A percentile compares a stretch with the other conserved stretches of the same genome.
Conservation (phyloP, 2,113 vertebrate genomes). For the Xenus cinereus region DNA sequence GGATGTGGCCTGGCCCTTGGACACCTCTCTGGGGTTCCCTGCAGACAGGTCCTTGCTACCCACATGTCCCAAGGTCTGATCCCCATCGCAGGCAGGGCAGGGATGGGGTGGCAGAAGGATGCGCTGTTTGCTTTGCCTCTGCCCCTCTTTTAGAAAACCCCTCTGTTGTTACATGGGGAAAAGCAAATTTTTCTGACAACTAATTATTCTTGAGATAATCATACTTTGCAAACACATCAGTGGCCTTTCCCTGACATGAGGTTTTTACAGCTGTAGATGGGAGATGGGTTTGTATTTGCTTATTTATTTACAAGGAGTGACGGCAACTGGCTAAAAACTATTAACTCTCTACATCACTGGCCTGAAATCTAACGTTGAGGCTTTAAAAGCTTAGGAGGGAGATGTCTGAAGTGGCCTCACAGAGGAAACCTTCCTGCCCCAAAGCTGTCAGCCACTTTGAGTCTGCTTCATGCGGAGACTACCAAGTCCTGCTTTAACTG, state of each 20-base stretch:
- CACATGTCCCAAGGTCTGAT: accelerated
- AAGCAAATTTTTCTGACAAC: neutral
- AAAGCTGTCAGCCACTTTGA: neutral
- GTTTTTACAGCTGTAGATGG: neutral
- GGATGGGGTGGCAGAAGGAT: neutral
- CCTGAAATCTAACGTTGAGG: neutral
- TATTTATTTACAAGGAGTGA: conserved; percentile 1
- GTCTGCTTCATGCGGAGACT: neutral
- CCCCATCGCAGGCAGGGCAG: accelerated
- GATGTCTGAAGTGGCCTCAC: neutral
- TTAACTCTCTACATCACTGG: neutral
- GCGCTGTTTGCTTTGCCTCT: neutral
- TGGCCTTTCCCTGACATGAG: neutral
- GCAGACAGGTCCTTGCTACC: neutral
- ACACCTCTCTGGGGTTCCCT: neutral
- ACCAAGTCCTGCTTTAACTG: neutral
- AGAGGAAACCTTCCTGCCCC: conserved; percentile 2
- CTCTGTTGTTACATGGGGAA: neutral
- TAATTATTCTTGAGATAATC: neutral
- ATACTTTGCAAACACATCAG: neutral
- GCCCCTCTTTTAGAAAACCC: neutral
- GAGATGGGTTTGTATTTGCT: neutral
- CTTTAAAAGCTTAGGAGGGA: neutral
- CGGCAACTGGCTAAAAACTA: neutral
- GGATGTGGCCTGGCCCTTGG: neutral